Conservation (phyloP, 2,797 vertebrate genomes). For the Hoplostethus atlanticus region DNA sequence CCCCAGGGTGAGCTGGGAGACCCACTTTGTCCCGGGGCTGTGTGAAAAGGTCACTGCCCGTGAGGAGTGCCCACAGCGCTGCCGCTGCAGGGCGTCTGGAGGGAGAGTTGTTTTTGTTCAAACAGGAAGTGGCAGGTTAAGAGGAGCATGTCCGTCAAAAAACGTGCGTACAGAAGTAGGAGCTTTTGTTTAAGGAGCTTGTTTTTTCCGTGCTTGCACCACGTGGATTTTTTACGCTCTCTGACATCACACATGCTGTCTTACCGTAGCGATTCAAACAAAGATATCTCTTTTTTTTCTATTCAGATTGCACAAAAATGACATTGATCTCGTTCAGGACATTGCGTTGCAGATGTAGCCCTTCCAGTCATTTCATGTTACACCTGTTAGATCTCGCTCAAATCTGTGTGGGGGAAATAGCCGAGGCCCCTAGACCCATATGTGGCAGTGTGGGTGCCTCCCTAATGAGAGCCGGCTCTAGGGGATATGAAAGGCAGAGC, state of each 20-base stretch:
- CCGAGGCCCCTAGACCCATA: slow-evolving; percentile 19
- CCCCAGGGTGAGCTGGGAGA: slow-evolving; percentile 76
- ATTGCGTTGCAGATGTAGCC: background rate
- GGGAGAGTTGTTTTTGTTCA: slow-evolving; percentile 80
- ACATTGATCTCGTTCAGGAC: background rate
- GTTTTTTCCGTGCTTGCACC: slow-evolving; percentile 1
- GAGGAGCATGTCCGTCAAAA: slow-evolving; percentile 73
- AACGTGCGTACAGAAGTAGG: slow-evolving; percentile 49
- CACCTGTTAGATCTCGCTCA: slow-evolving; percentile 29
- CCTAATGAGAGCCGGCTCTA: slow-evolving; percentile 67
- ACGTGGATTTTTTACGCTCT: background rate
- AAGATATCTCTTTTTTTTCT: slow-evolving; percentile 16
- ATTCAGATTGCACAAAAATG: background rate
- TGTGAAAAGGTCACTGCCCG: slow-evolving; percentile 83
- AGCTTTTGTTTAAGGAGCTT: slow-evolving; percentile 54
- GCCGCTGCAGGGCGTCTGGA: slow-evolving; percentile 77
- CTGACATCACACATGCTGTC: background rate
- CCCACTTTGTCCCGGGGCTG: slow-evolving; percentile 80
- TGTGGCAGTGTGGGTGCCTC: slow-evolving; percentile 56
- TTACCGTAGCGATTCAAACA: background rate
- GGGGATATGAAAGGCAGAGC: slow-evolving; percentile 64
- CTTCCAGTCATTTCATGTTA: slow-evolving; percentile 8
- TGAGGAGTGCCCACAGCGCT: slow-evolving; percentile 76
- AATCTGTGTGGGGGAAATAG: slow-evolving; percentile 28
- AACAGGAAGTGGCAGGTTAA: slow-evolving; percentile 83